Evolutionary conservation across 2,888 invertebrate species (phyloP).

Genomic region (Agonopterix subpropinquella): DNA sequence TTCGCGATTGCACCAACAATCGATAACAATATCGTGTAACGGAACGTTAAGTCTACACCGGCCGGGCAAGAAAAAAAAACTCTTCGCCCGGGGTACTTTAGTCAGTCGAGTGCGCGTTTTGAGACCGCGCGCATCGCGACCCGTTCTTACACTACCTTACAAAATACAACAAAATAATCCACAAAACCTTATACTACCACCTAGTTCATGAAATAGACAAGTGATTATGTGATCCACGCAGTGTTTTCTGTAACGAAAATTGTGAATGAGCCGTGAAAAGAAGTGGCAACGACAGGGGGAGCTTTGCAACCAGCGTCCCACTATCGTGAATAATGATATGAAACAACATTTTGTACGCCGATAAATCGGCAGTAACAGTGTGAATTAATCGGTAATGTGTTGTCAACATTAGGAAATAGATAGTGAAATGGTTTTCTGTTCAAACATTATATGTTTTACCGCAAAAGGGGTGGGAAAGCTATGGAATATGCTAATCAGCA

Average conservation of each 20-base stretch:
- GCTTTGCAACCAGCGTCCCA: slow-evolving; percentile 40
- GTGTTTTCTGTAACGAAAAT: slow-evolving; percentile 18
- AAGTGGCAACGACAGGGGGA: slow-evolving; percentile 30
- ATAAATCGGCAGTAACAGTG: slow-evolving; percentile 62
- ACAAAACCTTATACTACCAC: slow-evolving; percentile 36
- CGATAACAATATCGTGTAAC: slow-evolving; percentile 12
- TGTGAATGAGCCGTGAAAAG: slow-evolving; percentile 22
- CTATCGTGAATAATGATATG: slow-evolving; percentile 57
- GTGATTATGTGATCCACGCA: slow-evolving; percentile 29
- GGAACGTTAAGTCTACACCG: slow-evolving; percentile 27
- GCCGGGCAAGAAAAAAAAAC: slow-evolving; percentile 43
- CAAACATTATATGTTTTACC: slow-evolving; percentile 24
- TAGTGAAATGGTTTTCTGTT: slow-evolving; percentile 27
- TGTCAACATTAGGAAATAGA: slow-evolving; percentile 36
- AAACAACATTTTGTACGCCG: slow-evolving; percentile 60
- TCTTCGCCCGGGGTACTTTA: slow-evolving; percentile 58
- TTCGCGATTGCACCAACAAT: no score
- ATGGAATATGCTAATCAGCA: slow-evolving; percentile 69
- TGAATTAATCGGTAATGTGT: slow-evolving; percentile 61
- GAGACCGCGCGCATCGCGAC: slow-evolving; percentile 33
- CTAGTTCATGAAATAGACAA: slow-evolving; percentile 27
- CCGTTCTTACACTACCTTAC: slow-evolving; percentile 13
- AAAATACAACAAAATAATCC: slow-evolving; percentile 56
- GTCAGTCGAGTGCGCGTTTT: slow-evolving; percentile 53
- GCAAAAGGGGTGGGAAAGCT: slow-evolving; percentile 45